phyloP scores from a whole-genome alignment of 2,113 vertebrate species.

The Chascanopsetta lugubris region DNA sequence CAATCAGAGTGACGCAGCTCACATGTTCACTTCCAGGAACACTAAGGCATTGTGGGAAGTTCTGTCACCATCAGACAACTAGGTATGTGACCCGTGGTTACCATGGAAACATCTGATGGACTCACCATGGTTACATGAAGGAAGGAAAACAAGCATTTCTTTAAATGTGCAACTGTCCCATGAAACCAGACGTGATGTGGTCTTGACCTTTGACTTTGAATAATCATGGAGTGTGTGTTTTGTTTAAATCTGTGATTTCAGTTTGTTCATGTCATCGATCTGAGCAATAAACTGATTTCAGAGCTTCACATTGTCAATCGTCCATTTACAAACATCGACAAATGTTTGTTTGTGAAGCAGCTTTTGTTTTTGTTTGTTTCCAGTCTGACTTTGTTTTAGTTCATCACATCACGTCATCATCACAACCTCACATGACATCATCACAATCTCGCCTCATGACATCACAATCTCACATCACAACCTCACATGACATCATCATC shows the following conservation, averaged over 20 bases:
- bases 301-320: neutral
- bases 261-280: neutral
- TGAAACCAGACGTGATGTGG: too few species aligned
- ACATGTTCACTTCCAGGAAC: neutral
- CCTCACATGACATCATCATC: too few species aligned
- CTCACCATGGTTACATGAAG: too few species aligned
- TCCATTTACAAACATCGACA: neutral
- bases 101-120: too few species aligned
- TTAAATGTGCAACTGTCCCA: too few species aligned
- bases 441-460: too few species aligned
- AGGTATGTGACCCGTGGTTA: neutral
- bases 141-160: too few species aligned
- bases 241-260: neutral
- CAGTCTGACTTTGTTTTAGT: too few species aligned
- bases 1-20: neutral
- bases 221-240: neutral
- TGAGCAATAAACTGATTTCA: conserved; percentile 1
- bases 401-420: too few species aligned
- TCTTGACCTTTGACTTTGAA: neutral
- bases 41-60: neutral
- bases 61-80: neutral
- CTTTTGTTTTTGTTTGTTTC: too few species aligned
- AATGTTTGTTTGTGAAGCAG: neutral
- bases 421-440: too few species aligned
- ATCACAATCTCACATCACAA: too few species aligned